Conservation (phyloP, 2,113 vertebrate genomes). For the Scomber japonicus region DNA sequence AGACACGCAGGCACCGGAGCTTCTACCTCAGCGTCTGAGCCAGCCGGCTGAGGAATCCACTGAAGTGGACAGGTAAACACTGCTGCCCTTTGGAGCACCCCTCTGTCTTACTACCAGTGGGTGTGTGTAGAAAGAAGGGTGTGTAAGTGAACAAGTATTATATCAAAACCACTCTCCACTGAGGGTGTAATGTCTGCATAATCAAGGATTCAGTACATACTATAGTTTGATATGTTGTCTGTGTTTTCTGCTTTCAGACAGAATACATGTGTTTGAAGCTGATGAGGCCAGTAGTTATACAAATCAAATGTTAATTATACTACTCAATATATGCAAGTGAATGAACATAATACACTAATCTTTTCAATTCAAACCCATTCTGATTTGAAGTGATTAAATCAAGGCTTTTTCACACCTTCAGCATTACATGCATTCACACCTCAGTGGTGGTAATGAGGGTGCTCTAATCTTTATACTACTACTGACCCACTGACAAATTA, state of each 20-base stretch:
- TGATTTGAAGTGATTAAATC: too few relatives aligned
- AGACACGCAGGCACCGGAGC: constrained; percentile 78
- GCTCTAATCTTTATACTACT: background rate
- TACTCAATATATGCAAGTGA: too few relatives aligned
- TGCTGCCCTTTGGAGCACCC: constrained; percentile 69
- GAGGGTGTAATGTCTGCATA: background rate
- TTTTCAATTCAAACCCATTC: too few relatives aligned
- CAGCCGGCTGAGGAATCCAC: constrained; percentile 72
- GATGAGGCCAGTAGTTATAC: too few relatives aligned
- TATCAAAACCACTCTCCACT: background rate
- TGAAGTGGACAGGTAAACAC: constrained; percentile 78
- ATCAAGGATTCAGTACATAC: background rate
- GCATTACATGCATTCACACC: too few relatives aligned
- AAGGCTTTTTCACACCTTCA: too few relatives aligned
- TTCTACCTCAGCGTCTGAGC: constrained; percentile 71
- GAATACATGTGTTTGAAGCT: too few relatives aligned
- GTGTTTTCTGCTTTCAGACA: too few relatives aligned
- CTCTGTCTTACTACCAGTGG: constrained; percentile 30
- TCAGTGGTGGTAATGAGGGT: too few relatives aligned
- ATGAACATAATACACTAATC: too few relatives aligned
- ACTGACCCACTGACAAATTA: background rate
- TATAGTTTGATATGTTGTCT: background rate
- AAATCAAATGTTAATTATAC: too few relatives aligned
- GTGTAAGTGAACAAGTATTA: constrained; percentile 4
- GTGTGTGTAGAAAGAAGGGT: constrained; percentile 5